A percentile compares a stretch with the other conserved stretches of the same genome.
Conservation (phyloP, 1,140 invertebrate genomes). For the Phthorimaea operculella region DNA sequence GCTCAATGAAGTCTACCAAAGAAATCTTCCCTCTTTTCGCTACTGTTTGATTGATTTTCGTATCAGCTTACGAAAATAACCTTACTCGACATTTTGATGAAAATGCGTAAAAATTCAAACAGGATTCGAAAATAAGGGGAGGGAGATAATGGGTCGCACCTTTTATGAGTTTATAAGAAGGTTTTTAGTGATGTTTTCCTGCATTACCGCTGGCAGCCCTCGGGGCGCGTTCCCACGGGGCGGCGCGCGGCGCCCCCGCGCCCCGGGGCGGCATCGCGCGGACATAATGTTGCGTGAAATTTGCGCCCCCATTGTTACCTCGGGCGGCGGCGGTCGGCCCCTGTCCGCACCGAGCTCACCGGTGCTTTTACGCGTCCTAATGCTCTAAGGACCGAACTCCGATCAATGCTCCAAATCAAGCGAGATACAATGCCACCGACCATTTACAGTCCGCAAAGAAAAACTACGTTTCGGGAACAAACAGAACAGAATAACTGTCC, state of each 20-base stretch:
- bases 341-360: not conserved
- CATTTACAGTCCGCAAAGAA: too few species aligned
- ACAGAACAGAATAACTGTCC: too few species aligned
- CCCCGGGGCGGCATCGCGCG: not conserved
- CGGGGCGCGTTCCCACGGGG: not conserved
- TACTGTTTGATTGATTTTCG: too few species aligned
- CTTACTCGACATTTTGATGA: too few species aligned
- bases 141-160: not conserved
- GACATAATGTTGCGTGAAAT: conserved; percentile 63
- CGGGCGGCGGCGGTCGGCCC: conserved; percentile 6
- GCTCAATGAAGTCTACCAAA: too few species aligned
- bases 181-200: not conserved
- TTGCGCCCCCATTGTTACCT: conserved; percentile 52
- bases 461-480: too few species aligned
- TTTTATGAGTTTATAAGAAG: too few species aligned
- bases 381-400: conserved; percentile 38
- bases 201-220: not conserved
- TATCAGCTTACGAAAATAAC: too few species aligned
- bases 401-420: conserved; percentile 19
- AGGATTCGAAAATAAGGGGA: not conserved
- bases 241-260: not conserved
- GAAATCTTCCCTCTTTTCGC: too few species aligned
- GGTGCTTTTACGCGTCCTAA: not conserved
- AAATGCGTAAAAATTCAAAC: not conserved
- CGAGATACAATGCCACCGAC: not conserved